Evolutionary conservation across 2,797 vertebrate species (phyloP), one percentile per base, ranked within the genome.

Genomic region (Sarcoramphus papa): DNA sequence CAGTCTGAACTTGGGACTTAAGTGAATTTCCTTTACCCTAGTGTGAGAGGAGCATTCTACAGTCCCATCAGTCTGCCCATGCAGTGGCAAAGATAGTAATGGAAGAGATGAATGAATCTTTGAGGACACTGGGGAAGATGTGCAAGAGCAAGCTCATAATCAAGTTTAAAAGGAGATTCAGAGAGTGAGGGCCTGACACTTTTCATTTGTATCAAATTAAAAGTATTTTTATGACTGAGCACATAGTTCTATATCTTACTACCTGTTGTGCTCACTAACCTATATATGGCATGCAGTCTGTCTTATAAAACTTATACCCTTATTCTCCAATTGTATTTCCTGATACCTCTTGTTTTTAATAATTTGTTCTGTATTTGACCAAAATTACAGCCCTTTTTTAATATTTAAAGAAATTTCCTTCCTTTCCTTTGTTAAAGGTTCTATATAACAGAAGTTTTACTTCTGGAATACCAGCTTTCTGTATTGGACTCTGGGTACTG

Each of bases 291-390:
- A 48, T 25, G 14, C 18, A 22, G 13, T 43, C 25, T 54, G 6
- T 53, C 70, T 81, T 43, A 79, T 2, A 43, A 64, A 72, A 54
- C 12, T 31, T 35, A 14, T 1, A 22, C 0, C 0, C 30, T 12
- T 62, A 33, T 56, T 89, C 35, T 10, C 31, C 14, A 31, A 0
- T n/a, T 94, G 31, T 59, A 43, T 85, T 85, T 92, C n/a, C 50
- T 35, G 11, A 43, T 73, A 24, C 4, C 4, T 68, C 41, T 40
- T 57, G 9, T 25, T 84, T 90, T 73, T 64, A 65, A 63, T 68
- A 4, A 33, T 40, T 88, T 74, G 7, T 63, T 85, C 50, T 73
- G 7, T 62, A 35, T 79, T 79, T 73, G 28, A 48, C 43, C 20
- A 54, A 81, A 88, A 65, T 35, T 47, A 50, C 17, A 54, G 10